phyloP scores from a whole-genome alignment of 1,140 invertebrate species.

The Drosophila suzukii region DNA sequence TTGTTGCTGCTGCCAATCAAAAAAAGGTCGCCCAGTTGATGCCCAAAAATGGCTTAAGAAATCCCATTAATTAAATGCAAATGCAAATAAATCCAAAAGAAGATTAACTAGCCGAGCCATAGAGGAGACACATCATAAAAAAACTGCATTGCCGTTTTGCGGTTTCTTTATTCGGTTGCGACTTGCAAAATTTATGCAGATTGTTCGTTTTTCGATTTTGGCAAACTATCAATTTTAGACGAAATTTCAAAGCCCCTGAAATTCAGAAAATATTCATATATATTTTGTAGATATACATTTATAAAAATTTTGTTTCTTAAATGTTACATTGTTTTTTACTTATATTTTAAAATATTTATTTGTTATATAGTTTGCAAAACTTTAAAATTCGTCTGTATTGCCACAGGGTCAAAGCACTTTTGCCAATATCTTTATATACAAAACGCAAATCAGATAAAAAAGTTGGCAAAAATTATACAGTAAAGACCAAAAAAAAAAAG shows the following conservation, averaged over 20 bases:
- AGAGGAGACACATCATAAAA: slow-evolving; percentile 41
- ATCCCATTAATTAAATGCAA: slow-evolving; percentile 78
- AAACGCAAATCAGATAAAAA: slow-evolving; percentile 14
- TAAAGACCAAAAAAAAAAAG: slow-evolving; percentile 14
- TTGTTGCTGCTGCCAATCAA: slow-evolving; percentile 75
- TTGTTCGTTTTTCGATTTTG: slow-evolving; percentile 18
- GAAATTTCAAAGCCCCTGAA: slow-evolving; percentile 26
- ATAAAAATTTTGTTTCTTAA: background rate
- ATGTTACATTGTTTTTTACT: background rate
- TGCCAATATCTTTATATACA: slow-evolving; percentile 38
- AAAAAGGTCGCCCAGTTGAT: slow-evolving; percentile 79
- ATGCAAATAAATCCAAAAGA: slow-evolving; percentile 72
- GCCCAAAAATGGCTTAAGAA: slow-evolving; percentile 62
- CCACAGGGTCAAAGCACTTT: slow-evolving; percentile 81
- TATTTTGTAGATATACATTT: background rate
- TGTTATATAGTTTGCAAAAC: background rate
- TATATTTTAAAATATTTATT: background rate
- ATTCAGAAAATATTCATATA: background rate
- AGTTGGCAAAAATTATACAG: slow-evolving; percentile 58
- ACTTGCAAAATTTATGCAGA: slow-evolving; percentile 75
- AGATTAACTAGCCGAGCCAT: slow-evolving; percentile 30
- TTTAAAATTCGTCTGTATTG: slow-evolving; percentile 27
- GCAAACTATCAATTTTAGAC: background rate
- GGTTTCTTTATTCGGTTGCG: slow-evolving; percentile 41
- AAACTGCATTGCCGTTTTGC: slow-evolving; percentile 71